phyloP scores from a whole-genome alignment of 2,888 invertebrate genomes.

The Ctenicera cuprea region DNA sequence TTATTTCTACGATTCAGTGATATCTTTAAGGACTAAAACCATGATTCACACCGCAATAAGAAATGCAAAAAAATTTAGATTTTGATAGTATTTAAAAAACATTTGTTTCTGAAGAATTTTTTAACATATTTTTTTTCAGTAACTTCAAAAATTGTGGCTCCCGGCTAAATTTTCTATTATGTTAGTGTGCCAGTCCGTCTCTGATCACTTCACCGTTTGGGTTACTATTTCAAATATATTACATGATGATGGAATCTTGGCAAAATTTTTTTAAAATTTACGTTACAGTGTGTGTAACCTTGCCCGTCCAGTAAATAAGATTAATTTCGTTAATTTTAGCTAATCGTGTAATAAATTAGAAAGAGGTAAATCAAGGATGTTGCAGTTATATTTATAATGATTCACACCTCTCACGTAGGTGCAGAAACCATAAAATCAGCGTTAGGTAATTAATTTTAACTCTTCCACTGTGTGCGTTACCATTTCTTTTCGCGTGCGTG shows the following conservation, averaged over 20 bases:
- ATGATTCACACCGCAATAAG: too few species aligned
- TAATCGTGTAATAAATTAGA: conserved; percentile 53
- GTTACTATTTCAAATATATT: background rate
- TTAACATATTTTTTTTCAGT: too few species aligned
- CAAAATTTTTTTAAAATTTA: background rate
- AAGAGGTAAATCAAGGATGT: conserved; percentile 55
- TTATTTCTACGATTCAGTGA: background rate
- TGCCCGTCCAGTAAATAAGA: conserved; percentile 22
- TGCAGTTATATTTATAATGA: conserved; percentile 54
- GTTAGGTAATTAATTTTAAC: conserved; percentile 60
- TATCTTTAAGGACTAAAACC: too few species aligned
- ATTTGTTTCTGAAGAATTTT: too few species aligned
- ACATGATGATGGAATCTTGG: background rate
- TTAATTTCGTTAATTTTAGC: conserved; percentile 35
- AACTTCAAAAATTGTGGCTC: too few species aligned
- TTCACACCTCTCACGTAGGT: conserved; percentile 52
- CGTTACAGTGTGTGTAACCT: conserved; percentile 18
- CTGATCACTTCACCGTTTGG: too few species aligned
- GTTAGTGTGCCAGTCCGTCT: too few species aligned
- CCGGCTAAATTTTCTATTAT: too few species aligned
- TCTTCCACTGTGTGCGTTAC: conserved; percentile 55
- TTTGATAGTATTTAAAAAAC: too few species aligned
- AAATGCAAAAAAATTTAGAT: too few species aligned
- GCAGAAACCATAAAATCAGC: conserved; percentile 30
- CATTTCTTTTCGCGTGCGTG: conserved; percentile 57